A percentile compares a stretch with the other conserved stretches of the same genome.
These are phyloP conservation scores for Taxidea taxus DNA, from an alignment of 2,113 vertebrate species.

Conservation along the genomic window DNA sequence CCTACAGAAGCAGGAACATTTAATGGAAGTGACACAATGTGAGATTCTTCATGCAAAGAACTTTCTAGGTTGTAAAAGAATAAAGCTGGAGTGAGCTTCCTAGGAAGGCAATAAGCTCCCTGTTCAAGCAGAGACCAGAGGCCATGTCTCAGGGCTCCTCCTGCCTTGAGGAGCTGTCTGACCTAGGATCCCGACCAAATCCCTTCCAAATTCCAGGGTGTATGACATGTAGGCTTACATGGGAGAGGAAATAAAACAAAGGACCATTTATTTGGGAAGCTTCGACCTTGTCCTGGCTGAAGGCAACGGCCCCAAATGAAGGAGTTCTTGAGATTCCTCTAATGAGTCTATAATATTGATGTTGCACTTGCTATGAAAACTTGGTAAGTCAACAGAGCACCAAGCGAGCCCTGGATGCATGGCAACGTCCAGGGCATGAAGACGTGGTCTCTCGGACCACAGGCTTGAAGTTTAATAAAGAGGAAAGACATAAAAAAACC, in stretches of 20 bases:
- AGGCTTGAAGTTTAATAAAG: not conserved
- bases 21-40: not conserved
- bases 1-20: not conserved
- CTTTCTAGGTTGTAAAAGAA: not conserved
- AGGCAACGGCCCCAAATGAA: not conserved
- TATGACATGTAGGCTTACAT: not conserved
- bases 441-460: not conserved
- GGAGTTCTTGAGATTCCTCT: constrained; percentile 10
- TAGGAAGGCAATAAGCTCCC: not conserved
- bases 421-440: not conserved
- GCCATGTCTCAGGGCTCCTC: not conserved
- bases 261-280: not conserved
- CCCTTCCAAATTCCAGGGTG: not conserved
- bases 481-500: not conserved
- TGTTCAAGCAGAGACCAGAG: not conserved
- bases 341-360: not conserved
- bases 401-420: not conserved
- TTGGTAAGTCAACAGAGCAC: not conserved
- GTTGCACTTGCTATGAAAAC: not conserved
- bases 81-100: not conserved
- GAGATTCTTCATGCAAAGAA: not conserved
- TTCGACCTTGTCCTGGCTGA: not conserved
- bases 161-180: not conserved
- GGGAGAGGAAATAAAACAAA: not conserved
- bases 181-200: not conserved